phyloP scores from a whole-genome alignment of 2,888 invertebrate species.

The Lypha dubia region DNA sequence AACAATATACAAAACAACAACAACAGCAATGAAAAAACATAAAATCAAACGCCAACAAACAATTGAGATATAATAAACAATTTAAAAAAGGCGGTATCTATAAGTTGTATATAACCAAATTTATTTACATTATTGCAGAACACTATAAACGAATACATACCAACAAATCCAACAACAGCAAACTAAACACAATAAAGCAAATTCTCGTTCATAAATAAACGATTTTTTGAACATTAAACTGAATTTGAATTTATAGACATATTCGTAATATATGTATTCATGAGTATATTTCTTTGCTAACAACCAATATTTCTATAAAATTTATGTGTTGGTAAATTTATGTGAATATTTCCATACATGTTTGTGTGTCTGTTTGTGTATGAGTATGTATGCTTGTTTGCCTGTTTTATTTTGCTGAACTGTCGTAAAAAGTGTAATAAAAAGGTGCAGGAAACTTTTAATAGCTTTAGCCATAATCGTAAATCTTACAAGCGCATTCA shows the following conservation, averaged over 20 bases:
- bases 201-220: slow-evolving; percentile 82
- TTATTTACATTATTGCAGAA: slow-evolving; percentile 76
- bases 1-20: too few species aligned
- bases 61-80: slow-evolving; percentile 77
- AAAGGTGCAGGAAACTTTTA: slow-evolving; percentile 79
- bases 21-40: slow-evolving; percentile 25
- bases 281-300: slow-evolving; percentile 64
- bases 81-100: slow-evolving; percentile 78
- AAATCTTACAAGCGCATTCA: slow-evolving; percentile 80
- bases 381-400: too few species aligned
- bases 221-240: slow-evolving; percentile 75
- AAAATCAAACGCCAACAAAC: slow-evolving; percentile 61
- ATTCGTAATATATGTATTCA: slow-evolving; percentile 62
- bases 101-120: slow-evolving; percentile 2
- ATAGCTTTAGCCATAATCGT: slow-evolving; percentile 82
- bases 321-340: slow-evolving; percentile 38
- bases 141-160: slow-evolving; percentile 24
- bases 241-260: slow-evolving; percentile 61
- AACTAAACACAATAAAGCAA: slow-evolving; percentile 76
- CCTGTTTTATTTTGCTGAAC: slow-evolving; percentile 65
- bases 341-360: not conserved
- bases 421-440: slow-evolving; percentile 66
- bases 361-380: not conserved
- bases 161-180: slow-evolving; percentile 38
- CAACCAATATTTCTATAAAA: slow-evolving; percentile 54